Evolutionary conservation across 2,113 vertebrate genomes (phyloP).

Genomic region (Chlorodrepanis virens): DNA sequence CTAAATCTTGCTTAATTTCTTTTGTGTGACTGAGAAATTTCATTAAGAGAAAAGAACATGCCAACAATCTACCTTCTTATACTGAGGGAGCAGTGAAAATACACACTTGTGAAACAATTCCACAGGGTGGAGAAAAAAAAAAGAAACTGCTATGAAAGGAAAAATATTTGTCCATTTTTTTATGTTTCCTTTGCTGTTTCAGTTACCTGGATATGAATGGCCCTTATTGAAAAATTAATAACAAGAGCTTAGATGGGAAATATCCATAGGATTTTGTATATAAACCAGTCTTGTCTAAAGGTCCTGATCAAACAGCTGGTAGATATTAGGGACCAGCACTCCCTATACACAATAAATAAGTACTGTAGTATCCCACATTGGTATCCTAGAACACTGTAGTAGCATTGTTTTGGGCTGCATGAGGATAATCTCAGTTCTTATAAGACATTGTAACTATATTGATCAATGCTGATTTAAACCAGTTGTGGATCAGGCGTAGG

Average conservation of each 20-base stretch:
- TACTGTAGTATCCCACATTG: background rate
- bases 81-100: background rate
- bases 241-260: slow-evolving; percentile 42
- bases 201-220: slow-evolving; percentile 40
- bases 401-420: background rate
- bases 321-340: slow-evolving; percentile 26
- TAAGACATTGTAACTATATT: background rate
- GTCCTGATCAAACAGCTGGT: slow-evolving; percentile 52
- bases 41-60: background rate
- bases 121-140: background rate
- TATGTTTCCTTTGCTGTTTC: slow-evolving; percentile 25
- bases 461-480: background rate
- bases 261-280: slow-evolving; percentile 48
- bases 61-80: background rate
- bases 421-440: background rate
- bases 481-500: background rate
- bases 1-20: background rate
- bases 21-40: background rate
- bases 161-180: slow-evolving; percentile 14
- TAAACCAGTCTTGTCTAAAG: slow-evolving; percentile 22
- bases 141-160: background rate
- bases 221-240: slow-evolving; percentile 59
- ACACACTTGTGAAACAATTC: background rate
- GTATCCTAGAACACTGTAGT: background rate
- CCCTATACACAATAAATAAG: slow-evolving; percentile 15